These are phyloP conservation scores for Limanda limanda DNA, from an alignment of 2,113 vertebrate species.

Conservation along the genomic window DNA sequence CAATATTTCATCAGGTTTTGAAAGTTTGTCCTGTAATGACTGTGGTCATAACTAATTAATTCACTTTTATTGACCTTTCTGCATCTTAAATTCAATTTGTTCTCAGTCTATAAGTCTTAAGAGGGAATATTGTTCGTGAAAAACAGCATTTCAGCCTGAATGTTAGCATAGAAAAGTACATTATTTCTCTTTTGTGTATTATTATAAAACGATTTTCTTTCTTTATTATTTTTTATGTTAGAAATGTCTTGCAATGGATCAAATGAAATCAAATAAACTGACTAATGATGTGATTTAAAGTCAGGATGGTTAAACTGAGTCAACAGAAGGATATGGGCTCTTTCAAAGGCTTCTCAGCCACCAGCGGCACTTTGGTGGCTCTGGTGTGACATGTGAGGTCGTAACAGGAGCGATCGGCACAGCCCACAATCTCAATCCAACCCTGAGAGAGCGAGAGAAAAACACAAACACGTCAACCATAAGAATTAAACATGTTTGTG, in stretches of 20 bases:
- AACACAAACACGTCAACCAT: neutral
- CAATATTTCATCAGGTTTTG: no score
- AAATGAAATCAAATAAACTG: no score
- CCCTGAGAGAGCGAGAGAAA: conserved; percentile 78
- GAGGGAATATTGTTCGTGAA: no score
- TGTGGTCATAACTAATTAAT: neutral
- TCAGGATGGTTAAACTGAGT: neutral
- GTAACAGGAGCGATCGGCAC: conserved; percentile 93
- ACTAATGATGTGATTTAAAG: neutral
- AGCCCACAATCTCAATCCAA: conserved; percentile 96
- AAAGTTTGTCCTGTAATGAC: neutral
- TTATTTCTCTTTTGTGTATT: neutral
- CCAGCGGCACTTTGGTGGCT: conserved; percentile 92
- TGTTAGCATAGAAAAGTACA: no score
- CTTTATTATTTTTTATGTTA: neutral
- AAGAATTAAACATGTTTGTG: neutral
- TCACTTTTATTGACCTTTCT: no score
- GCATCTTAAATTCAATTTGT: no score
- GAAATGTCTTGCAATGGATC: no score
- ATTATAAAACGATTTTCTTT: neutral
- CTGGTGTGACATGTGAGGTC: conserved; percentile 92
- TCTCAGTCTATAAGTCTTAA: no score
- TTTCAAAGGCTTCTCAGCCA: conserved; percentile 93
- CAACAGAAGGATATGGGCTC: conserved; percentile 92
- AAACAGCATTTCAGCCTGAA: no score